Evolutionary conservation across 2,113 vertebrate species (phyloP).

Genomic region (Paratilapia polleni): DNA sequence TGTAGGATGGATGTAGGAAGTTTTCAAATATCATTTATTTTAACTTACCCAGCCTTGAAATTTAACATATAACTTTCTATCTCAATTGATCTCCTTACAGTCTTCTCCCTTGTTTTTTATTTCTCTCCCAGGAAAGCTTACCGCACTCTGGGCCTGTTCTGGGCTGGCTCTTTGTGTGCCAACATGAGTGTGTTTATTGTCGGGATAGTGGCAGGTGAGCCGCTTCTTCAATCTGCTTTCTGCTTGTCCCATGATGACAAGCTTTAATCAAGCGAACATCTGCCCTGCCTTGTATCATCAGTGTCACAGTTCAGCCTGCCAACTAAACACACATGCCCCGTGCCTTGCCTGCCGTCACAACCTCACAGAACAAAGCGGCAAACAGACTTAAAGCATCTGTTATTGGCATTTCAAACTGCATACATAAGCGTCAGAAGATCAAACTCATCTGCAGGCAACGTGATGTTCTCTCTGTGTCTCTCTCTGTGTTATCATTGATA

Average conservation of each 20-base stretch:
- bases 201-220: slow-evolving; percentile 88
- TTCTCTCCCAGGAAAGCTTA: slow-evolving; percentile 82
- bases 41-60: background rate
- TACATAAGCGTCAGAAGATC: slow-evolving; percentile 51
- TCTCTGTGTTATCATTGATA: slow-evolving; percentile 17
- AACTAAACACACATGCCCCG: slow-evolving; percentile 30
- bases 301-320: slow-evolving; percentile 57
- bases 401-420: slow-evolving; percentile 53
- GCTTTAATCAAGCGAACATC: slow-evolving; percentile 69
- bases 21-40: background rate
- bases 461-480: slow-evolving; percentile 10
- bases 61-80: background rate
- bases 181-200: slow-evolving; percentile 88
- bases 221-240: slow-evolving; percentile 21
- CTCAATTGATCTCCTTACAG: background rate
- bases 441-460: slow-evolving; percentile 13
- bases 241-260: slow-evolving; percentile 32
- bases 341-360: slow-evolving; percentile 10
- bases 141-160: slow-evolving; percentile 88
- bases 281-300: slow-evolving; percentile 59
- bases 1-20: background rate
- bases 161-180: slow-evolving; percentile 89
- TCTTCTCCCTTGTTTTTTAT: background rate
- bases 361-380: slow-evolving; percentile 55
- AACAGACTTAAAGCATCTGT: slow-evolving; percentile 56